A percentile compares a stretch with the other conserved stretches of the same genome.
Conservation (phyloP, 2,113 vertebrate species). For the Lepidothrix coronata region DNA sequence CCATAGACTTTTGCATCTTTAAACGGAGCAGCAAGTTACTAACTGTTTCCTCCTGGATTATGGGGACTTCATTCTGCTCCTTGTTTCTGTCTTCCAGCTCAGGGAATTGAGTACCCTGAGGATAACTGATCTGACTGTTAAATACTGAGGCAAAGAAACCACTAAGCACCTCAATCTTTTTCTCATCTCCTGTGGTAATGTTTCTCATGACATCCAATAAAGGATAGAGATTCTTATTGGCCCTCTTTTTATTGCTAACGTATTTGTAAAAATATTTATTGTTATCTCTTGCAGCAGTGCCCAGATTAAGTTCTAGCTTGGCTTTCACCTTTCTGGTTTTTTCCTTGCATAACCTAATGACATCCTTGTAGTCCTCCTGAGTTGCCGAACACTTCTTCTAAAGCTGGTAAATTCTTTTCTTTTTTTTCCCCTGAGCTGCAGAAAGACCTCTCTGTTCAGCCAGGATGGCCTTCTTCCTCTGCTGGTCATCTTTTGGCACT, state of each 20-base stretch:
- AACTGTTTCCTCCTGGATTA: background rate
- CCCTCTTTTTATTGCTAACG: background rate
- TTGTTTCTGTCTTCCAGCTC: background rate
- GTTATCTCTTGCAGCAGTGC: background rate
- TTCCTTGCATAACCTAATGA: background rate
- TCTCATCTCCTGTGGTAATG: background rate
- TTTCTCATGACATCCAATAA: background rate
- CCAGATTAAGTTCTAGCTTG: background rate
- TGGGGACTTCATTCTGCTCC: background rate
- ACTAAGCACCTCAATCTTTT: background rate
- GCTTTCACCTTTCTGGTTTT: background rate
- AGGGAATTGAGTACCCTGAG: background rate
- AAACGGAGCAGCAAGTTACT: background rate
- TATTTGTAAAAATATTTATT: background rate
- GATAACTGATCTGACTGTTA: background rate
- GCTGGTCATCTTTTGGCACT: background rate
- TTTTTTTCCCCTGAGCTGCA: too few relatives aligned
- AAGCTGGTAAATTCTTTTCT: background rate
- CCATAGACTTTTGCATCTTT: background rate
- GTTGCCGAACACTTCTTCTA: background rate
- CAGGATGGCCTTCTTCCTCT: background rate
- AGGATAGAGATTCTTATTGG: background rate
- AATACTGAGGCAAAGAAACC: background rate
- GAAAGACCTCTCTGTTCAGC: background rate
- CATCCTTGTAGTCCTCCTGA: background rate